Evolutionary conservation across 92 coral and sea anemone genomes (phyloP), one percentile per base, ranked within the genome.

Genomic region (Umimayanthus chanpuru): DNA sequence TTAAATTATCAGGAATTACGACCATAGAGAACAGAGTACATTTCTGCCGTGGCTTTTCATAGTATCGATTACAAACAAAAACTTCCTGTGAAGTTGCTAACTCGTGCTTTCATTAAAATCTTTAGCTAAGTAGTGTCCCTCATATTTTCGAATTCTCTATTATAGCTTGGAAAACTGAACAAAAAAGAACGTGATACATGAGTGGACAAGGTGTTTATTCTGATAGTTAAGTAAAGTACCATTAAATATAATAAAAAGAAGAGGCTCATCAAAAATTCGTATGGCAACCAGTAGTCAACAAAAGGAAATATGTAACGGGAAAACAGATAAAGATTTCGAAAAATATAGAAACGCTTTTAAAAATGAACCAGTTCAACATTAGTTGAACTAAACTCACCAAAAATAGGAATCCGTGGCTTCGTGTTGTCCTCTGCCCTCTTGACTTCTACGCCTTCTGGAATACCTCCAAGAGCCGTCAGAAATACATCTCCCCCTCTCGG

Each of bases 401-500:
- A 95, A 72, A 97, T 93, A 66, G 99, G 99, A 50, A 97, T 97
- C 26, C 95, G 92, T 12, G 98, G 95, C 76, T 95, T 97, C 49
- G 89, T 81, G 14, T 92, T 95, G 86, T 97, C 99, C 23, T 93
- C 96, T 16, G 98, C 98, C 25, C 93, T 91, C 81, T 93, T 90
- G 8, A 97, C 98, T 93, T 97, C 99, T 20, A 95, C 88, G 30
- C 99, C 99, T 94, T 97, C 99, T 68, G 98, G 99, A 11, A 97
- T 88, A 28, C 94, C 90, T 7, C 98, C 94, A 5, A 96, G 92
- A 8, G 91, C 93, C 7, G 88, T 87, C 23, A 91, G 80, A 81
- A 85, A 92, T 26, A 87, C 81, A 55, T 88, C 92, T 41, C 91
- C 91, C 85, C 93, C 91, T 87, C 94, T 82, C 2, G 98, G 94